Evolutionary conservation across 1,140 invertebrate species (phyloP).

Genomic region (Drosophila pseudoobscura): DNA sequence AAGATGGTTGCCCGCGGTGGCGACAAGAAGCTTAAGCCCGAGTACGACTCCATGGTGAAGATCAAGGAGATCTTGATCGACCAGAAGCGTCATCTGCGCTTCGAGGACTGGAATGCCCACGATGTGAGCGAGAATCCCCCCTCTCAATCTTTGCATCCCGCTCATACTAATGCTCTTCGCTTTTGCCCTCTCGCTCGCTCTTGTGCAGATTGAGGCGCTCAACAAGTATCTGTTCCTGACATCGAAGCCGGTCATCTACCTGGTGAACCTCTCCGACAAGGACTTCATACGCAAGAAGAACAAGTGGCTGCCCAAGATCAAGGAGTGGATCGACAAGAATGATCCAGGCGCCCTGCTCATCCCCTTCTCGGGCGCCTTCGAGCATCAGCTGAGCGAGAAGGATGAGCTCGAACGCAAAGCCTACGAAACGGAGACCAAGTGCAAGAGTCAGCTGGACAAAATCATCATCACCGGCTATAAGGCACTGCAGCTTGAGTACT

Average conservation of each 20-base stretch:
- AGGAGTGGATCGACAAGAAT: constrained; percentile 99
- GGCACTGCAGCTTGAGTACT: constrained; percentile 96
- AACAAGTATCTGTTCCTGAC: constrained; percentile 99
- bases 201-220: constrained; percentile 94
- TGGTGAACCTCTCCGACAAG: constrained; percentile 98
- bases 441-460: constrained; percentile 94
- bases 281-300: constrained; percentile 99
- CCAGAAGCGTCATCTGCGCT: constrained; percentile 96
- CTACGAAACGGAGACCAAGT: constrained; percentile 78
- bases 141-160: constrained; percentile 60
- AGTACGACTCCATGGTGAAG: constrained; percentile 95
- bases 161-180: background rate
- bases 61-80: constrained; percentile 93
- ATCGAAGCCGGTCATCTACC: constrained; percentile 98
- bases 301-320: constrained; percentile 99
- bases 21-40: constrained; percentile 98
- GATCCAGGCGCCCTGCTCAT: constrained; percentile 97
- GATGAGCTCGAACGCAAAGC: constrained; percentile 88
- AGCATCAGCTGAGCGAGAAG: constrained; percentile 95
- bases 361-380: constrained; percentile 97
- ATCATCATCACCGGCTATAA: constrained; percentile 99
- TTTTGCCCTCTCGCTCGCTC: constrained; percentile 35
- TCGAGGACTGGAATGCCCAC: constrained; percentile 95
- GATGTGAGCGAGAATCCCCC: constrained; percentile 88
- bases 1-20: constrained; percentile 92